phyloP scores from a whole-genome alignment of 2,797 vertebrate genomes.

The Danionella dracula region DNA sequence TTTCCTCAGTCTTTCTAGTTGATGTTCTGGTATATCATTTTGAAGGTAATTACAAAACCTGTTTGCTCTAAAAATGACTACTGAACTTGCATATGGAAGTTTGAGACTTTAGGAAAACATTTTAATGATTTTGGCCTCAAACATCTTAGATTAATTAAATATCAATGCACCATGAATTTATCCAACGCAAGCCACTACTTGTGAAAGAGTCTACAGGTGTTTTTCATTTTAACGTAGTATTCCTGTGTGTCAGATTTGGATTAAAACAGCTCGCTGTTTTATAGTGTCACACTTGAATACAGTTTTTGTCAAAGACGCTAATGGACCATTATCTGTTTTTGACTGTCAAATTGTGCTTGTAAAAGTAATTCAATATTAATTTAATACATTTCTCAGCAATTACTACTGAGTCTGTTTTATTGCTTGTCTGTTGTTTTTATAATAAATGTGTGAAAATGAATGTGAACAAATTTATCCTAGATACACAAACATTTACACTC shows the following conservation, averaged over 20 bases:
- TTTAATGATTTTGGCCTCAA: too few species aligned
- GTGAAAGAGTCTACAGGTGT: constrained; percentile 6
- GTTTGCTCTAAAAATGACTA: too few species aligned
- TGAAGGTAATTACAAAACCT: too few species aligned
- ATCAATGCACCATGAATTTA: neutral
- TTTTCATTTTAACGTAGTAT: neutral
- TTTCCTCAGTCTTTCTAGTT: too few species aligned
- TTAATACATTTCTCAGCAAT: constrained; percentile 72
- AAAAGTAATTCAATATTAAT: constrained; percentile 77
- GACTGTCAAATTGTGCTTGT: constrained; percentile 76
- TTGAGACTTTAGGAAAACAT: too few species aligned
- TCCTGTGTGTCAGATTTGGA: constrained; percentile 1
- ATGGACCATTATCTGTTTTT: constrained; percentile 75
- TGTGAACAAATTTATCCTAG: too few species aligned
- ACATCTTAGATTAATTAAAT: too few species aligned
- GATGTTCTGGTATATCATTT: too few species aligned
- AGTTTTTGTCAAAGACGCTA: constrained; percentile 71
- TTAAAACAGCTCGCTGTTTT: constrained; percentile 30
- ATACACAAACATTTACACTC: too few species aligned
- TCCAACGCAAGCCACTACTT: neutral
- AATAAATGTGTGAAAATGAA: neutral
- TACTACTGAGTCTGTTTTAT: neutral
- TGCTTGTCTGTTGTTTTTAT: neutral
- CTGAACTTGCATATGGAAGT: too few species aligned
- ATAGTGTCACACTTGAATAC: constrained; percentile 58